These are phyloP conservation scores for Tiphia femorata DNA, from an alignment of 2,888 invertebrate species.

Conservation along the genomic window DNA sequence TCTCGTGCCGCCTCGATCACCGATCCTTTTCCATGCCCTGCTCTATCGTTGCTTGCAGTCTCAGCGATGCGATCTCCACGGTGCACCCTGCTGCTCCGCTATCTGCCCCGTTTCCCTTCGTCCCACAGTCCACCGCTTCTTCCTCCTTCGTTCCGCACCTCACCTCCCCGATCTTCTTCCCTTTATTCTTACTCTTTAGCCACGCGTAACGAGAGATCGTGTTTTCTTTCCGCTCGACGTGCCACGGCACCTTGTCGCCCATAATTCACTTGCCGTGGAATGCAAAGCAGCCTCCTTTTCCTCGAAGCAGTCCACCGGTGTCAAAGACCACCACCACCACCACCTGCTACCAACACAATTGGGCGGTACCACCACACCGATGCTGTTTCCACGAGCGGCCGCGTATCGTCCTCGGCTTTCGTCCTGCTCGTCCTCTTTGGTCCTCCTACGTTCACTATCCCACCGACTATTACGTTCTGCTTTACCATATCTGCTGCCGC, in stretches of 20 bases:
- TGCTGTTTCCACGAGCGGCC: too few relatives aligned
- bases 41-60: conserved; percentile 2
- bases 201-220: conserved; percentile 57
- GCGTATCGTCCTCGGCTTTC: too few relatives aligned
- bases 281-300: conserved; percentile 35
- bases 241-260: conserved; percentile 28
- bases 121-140: too few relatives aligned
- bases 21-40: neutral
- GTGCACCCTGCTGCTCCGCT: too few relatives aligned
- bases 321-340: conserved; percentile 16
- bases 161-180: conserved; percentile 14
- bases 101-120: conserved; percentile 11
- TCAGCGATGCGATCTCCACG: too few relatives aligned
- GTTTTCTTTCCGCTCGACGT: conserved; percentile 53
- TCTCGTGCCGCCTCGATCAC: neutral
- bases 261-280: conserved; percentile 40
- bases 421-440: too few relatives aligned
- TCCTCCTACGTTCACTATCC: conserved; percentile 8
- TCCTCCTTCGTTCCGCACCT: neutral
- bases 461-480: conserved; percentile 17
- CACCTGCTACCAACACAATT: too few relatives aligned
- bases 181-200: conserved; percentile 39
- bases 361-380: too few relatives aligned
- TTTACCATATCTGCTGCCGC: too few relatives aligned
- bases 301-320: conserved; percentile 10